Evolutionary conservation across 92 coral and sea anemone species (phyloP).

Genomic region (Montipora capitata): DNA sequence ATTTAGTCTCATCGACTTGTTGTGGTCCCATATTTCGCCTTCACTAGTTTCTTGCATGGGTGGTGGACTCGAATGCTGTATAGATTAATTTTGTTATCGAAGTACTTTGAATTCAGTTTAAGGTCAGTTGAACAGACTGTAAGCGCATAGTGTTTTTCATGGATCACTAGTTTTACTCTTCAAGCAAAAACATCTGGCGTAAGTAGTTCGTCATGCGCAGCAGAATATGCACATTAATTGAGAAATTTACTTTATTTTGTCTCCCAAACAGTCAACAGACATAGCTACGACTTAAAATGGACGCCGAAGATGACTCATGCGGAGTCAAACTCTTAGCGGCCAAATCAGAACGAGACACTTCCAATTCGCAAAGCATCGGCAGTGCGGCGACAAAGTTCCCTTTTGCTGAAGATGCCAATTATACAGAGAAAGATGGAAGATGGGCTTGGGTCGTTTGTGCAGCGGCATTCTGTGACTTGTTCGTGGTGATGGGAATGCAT

Average conservation of each 20-base stretch:
- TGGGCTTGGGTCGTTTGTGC: conserved; percentile 98
- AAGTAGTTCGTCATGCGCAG: background rate
- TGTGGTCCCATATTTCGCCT: too few species aligned
- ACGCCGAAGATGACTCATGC: conserved; percentile 27
- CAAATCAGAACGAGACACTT: conserved; percentile 5
- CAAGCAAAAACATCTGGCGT: background rate
- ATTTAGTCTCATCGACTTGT: too few species aligned
- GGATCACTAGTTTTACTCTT: too few species aligned
- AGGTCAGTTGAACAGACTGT: too few species aligned
- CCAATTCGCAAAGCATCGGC: conserved; percentile 6
- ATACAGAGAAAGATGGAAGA: conserved; percentile 79
- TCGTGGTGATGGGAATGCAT: conserved; percentile 93
- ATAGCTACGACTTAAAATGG: background rate
- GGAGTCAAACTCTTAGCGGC: background rate
- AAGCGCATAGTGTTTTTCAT: too few species aligned
- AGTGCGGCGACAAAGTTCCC: conserved; percentile 19
- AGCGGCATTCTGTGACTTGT: conserved; percentile 92
- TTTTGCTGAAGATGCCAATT: conserved; percentile 40
- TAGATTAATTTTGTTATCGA: too few species aligned
- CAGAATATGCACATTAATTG: background rate
- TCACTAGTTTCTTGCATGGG: too few species aligned
- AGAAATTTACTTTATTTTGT: background rate
- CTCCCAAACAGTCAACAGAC: background rate
- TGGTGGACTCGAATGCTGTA: too few species aligned
- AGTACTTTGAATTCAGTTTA: too few species aligned